Conservation (phyloP, 2,113 vertebrate species). For the Alaudala cheleensis region DNA sequence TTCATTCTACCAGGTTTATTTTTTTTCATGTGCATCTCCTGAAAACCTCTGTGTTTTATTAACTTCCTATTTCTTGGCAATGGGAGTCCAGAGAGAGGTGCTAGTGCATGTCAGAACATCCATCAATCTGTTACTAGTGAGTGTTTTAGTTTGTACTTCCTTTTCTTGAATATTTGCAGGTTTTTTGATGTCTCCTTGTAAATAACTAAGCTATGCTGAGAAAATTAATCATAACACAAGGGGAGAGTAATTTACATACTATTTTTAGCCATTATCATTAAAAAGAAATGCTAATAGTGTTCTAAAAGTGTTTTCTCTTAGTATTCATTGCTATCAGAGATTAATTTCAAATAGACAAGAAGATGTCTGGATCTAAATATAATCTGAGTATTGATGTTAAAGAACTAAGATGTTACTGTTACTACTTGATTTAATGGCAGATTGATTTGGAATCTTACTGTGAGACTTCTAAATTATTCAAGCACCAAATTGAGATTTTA, state of each 20-base stretch:
- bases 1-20: background rate
- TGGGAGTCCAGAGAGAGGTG: background rate
- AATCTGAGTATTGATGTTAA: background rate
- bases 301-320: background rate
- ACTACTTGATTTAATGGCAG: background rate
- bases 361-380: background rate
- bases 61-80: background rate
- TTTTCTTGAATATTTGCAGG: background rate
- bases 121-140: background rate
- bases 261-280: constrained; percentile 17
- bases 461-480: background rate
- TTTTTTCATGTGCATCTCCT: background rate
- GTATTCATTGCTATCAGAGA: background rate
- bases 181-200: background rate
- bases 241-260: background rate
- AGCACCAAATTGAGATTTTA: background rate
- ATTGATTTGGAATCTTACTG: background rate
- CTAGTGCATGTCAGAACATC: background rate
- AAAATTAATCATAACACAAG: background rate
- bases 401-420: background rate
- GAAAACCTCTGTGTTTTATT: background rate
- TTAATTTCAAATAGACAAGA: background rate
- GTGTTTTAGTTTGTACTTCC: background rate
- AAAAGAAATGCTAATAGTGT: background rate
- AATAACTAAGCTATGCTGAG: background rate